These are phyloP conservation scores for Pangasius djambal DNA, from an alignment of 2,797 vertebrate species.

Conservation along the genomic window DNA sequence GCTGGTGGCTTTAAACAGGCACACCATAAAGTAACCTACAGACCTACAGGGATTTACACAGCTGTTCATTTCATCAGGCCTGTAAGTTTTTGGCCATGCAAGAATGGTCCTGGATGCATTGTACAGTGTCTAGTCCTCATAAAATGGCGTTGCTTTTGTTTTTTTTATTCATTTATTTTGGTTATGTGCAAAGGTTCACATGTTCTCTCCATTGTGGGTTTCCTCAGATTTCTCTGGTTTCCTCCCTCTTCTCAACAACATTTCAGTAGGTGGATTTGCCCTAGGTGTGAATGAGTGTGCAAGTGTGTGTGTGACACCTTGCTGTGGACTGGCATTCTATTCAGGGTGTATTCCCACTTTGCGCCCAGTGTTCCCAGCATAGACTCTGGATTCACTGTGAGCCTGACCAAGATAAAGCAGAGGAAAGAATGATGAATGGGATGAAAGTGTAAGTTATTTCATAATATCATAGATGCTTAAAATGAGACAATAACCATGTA, in stretches of 20 bases:
- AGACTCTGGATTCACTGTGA: background rate
- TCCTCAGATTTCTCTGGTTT: background rate
- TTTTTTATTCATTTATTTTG: background rate
- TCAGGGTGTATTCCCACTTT: background rate
- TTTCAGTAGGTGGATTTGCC: background rate
- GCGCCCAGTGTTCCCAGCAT: background rate
- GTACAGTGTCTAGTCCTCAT: background rate
- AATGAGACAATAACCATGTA: background rate
- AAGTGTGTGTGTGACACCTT: too few relatives aligned
- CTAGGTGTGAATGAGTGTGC: background rate
- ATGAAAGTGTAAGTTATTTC: background rate
- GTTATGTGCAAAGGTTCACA: background rate
- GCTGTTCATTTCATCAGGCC: constrained; percentile 32
- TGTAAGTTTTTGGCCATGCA: background rate
- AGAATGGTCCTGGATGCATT: background rate
- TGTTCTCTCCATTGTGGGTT: background rate
- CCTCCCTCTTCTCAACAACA: background rate
- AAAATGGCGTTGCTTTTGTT: background rate
- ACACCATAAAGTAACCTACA: constrained; percentile 22
- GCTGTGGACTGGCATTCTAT: background rate
- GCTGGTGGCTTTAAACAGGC: constrained; percentile 20
- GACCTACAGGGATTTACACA: constrained; percentile 22
- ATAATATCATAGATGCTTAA: background rate
- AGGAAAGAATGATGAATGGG: background rate
- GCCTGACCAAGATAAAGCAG: background rate